A percentile compares a stretch with the other conserved stretches of the same genome.
Conservation (phyloP, 1,140 invertebrate species). For the Apis dorsata region DNA sequence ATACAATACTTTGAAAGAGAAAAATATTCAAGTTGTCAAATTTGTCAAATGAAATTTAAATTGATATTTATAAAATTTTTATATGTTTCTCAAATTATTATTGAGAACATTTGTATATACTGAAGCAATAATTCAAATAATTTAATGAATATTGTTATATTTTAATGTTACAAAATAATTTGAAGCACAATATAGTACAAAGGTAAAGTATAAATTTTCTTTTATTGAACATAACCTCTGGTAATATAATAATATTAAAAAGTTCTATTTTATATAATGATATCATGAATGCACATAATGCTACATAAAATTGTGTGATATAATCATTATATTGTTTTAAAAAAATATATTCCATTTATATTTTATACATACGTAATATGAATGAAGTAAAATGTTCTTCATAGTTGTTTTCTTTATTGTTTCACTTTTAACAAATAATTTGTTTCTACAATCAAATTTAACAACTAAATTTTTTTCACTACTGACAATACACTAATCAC, state of each 20-base stretch:
- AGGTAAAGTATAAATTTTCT: conserved; percentile 7
- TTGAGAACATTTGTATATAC: not conserved
- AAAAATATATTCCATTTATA: not conserved
- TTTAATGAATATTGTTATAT: not conserved
- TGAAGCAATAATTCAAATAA: not conserved
- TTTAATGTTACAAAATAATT: not conserved
- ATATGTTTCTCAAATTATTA: not conserved
- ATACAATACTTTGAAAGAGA: not conserved
- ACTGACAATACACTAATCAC: not conserved
- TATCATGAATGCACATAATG: not conserved
- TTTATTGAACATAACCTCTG: not conserved
- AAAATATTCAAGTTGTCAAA: too few species aligned
- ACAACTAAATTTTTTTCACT: not conserved
- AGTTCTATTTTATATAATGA: not conserved
- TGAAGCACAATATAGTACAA: not conserved
- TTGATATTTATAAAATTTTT: not conserved
- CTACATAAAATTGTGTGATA: not conserved
- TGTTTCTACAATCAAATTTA: not conserved
- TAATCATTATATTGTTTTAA: not conserved
- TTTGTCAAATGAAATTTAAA: not conserved
- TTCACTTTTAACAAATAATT: not conserved
- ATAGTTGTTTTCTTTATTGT: not conserved
- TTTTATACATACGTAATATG: not conserved
- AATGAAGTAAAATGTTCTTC: not conserved
- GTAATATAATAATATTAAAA: not conserved